A percentile compares a stretch with the other conserved stretches of the same genome.
Evolutionary conservation across 2,113 vertebrate genomes (phyloP).

Genomic region (Lanius collurio): DNA sequence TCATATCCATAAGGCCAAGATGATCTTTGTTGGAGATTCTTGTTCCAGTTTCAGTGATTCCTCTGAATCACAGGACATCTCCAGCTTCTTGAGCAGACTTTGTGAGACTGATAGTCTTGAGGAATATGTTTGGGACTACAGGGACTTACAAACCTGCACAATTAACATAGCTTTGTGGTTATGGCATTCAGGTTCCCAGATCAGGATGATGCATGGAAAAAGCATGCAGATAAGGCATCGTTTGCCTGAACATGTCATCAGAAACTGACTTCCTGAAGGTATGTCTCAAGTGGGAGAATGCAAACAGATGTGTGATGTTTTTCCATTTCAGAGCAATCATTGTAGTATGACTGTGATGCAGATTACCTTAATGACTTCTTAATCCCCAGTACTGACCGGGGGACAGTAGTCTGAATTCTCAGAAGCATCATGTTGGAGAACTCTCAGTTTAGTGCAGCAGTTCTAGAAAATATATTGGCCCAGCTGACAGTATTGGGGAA

Average conservation of each 20-base stretch:
- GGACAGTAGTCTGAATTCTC: not conserved
- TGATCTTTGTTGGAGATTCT: not conserved
- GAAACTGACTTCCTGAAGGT: not conserved
- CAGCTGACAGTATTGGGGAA: not conserved
- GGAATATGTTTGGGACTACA: not conserved
- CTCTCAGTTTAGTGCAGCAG: not conserved
- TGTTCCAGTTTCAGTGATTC: not conserved
- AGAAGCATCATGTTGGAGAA: not conserved
- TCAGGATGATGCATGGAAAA: not conserved
- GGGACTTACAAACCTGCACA: not conserved
- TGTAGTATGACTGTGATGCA: not conserved
- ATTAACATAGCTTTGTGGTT: conserved; percentile 46
- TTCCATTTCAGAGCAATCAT: not conserved
- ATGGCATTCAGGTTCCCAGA: not conserved
- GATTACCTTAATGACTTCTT: not conserved
- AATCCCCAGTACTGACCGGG: not conserved
- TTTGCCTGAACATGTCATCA: conserved; percentile 12
- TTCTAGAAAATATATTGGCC: not conserved
- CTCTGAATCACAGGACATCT: not conserved
- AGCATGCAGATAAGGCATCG: not conserved
- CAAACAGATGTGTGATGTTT: not conserved
- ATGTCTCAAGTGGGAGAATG: not conserved
- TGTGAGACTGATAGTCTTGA: not conserved
- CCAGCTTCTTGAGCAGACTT: not conserved
- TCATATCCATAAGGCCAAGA: not conserved